Conservation (phyloP, 2,888 invertebrate species). For the Pachymerium ferrugineum region DNA sequence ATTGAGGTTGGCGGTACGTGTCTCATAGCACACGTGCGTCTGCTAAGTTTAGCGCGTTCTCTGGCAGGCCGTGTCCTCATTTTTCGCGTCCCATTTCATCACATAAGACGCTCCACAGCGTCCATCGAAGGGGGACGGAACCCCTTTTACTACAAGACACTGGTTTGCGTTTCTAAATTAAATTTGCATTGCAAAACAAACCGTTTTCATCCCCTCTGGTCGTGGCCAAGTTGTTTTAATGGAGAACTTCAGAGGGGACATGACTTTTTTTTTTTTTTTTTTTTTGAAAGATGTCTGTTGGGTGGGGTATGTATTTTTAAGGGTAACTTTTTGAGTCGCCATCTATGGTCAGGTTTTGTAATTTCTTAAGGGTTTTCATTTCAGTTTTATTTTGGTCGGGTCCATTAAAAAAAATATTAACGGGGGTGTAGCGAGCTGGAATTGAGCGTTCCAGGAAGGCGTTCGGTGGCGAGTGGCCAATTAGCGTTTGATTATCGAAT, state of each 20-base stretch:
- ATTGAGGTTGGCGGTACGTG: constrained; percentile 5
- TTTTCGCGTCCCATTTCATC: constrained; percentile 4
- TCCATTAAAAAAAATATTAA: not conserved
- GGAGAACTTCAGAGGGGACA: not conserved
- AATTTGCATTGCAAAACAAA: constrained; percentile 18
- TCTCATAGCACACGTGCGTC: constrained; percentile 10
- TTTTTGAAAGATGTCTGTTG: not conserved
- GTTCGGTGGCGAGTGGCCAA: not conserved
- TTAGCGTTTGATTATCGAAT: constrained; percentile 11
- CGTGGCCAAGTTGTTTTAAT: not conserved
- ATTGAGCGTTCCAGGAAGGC: not conserved
- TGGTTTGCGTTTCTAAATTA: not conserved
- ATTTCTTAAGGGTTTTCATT: no score
- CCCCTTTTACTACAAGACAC: constrained; percentile 4
- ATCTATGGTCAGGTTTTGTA: not conserved
- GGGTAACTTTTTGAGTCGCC: not conserved
- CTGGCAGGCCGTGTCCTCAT: not conserved
- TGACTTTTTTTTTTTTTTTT: not conserved
- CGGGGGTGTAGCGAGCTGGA: not conserved
- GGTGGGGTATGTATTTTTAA: no score
- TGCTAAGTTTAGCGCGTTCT: not conserved
- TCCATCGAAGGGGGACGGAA: not conserved
- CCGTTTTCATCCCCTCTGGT: not conserved
- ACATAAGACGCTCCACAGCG: constrained; percentile 9
- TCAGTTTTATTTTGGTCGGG: no score